Conservation (phyloP, 2,888 invertebrate genomes). For the Dione vanillae region DNA sequence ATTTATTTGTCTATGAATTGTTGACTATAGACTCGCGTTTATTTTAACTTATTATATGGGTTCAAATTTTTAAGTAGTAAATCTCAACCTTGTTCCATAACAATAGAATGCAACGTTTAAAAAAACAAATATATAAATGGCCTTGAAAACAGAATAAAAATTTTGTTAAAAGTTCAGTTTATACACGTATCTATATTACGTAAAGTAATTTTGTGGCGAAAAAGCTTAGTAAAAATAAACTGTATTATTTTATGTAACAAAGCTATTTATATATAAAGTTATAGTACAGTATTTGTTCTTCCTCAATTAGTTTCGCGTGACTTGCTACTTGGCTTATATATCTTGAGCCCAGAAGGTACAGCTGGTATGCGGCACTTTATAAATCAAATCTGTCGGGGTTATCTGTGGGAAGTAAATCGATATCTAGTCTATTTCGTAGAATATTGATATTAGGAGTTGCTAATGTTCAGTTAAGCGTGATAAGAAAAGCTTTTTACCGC, state of each 20-base stretch:
- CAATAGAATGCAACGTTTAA: too few relatives aligned
- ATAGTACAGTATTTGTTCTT: neutral
- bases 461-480: too few relatives aligned
- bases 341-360: constrained; percentile 33
- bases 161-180: too few relatives aligned
- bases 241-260: neutral
- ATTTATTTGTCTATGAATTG: too few relatives aligned
- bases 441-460: constrained; percentile 3
- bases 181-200: too few relatives aligned
- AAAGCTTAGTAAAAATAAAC: neutral
- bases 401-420: constrained; percentile 36
- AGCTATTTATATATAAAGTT: neutral
- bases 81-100: too few relatives aligned
- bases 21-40: too few relatives aligned
- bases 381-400: constrained; percentile 38
- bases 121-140: too few relatives aligned
- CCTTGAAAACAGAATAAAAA: too few relatives aligned
- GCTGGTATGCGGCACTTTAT: constrained; percentile 39
- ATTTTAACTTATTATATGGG: too few relatives aligned
- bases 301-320: constrained; percentile 26
- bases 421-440: constrained; percentile 26
- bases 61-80: too few relatives aligned
- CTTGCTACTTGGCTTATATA: constrained; percentile 33
- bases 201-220: neutral
- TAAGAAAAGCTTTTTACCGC: too few relatives aligned